Base-by-base conservation (phyloP, 2,888 invertebrate species). In the Timema cristinae region DNA sequence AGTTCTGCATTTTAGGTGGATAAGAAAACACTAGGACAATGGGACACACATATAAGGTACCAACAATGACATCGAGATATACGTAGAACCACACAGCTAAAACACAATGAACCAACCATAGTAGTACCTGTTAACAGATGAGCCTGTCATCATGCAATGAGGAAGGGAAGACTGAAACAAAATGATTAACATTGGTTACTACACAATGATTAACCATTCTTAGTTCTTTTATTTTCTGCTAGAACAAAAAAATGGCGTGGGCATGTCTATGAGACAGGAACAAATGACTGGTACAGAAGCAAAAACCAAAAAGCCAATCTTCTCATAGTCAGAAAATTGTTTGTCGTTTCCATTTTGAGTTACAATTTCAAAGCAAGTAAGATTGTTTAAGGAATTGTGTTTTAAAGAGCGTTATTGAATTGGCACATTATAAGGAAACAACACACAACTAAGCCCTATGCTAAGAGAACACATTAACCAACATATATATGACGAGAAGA, bases 81-180 rank as follows among this genome's bases (percentile, higher is more conserved):
- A 75, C 73, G 73, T 66, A 75, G 73, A 75, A 75, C 73, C 75
- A 75, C 74, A 76, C 75, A 76, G 73, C 73, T 75, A 76, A 73
- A 68, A 76, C 74, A 74, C 76, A 76, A 71, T 74, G 74, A 75
- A 74, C 73, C 74, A 76, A 75, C 76, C 74, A 75, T 73, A 74
- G 73, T 73, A 75, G 75, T 76, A 76, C 76, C 76, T 76, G 76
- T 76, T 76, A 76, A 76, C 74, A 78, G 79, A 77, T 77, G 78
- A 77, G 77, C 77, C 78, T 77, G 78, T 77, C 78, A 77, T 78
- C 79, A 79, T 79, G 79, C 79, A 79, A 79, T 78, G 77, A 78
- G 76, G 75, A 77, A 72, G 75, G 76, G 75, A 75, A 75, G 77
- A 78, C 79, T 79, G 79, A 79, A 79, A 79, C 78, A 79, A 78